A percentile compares a stretch with the other conserved stretches of the same genome.
Conservation (phyloP, 2,797 vertebrate genomes). For the Lepilemur ruficaudatus region DNA sequence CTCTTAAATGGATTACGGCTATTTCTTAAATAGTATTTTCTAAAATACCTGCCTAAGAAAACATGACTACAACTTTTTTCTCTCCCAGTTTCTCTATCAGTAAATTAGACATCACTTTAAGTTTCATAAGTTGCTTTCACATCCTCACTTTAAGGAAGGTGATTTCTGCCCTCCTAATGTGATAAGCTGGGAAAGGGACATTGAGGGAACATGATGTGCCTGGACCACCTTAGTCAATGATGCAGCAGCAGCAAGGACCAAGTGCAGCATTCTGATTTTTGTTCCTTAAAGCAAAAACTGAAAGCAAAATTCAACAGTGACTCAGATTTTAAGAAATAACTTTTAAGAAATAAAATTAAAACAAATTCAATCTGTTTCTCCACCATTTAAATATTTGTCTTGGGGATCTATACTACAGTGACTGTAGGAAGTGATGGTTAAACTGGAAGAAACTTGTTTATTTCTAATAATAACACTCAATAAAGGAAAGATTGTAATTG, state of each 20-base stretch:
- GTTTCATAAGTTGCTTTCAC: constrained; percentile 34
- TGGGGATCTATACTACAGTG: neutral
- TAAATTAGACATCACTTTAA: constrained; percentile 33
- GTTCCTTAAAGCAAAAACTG: neutral
- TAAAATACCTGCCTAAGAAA: constrained; percentile 28
- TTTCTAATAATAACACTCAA: neutral
- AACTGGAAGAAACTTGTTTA: neutral
- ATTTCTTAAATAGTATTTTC: constrained; percentile 48
- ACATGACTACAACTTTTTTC: constrained; percentile 17
- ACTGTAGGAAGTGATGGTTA: neutral
- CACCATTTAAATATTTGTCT: neutral
- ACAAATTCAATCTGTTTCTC: neutral
- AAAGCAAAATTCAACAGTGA: constrained; percentile 20
- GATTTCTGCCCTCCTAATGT: neutral
- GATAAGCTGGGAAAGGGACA: neutral
- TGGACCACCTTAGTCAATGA: neutral
- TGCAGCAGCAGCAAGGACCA: neutral
- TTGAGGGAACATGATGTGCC: fast-evolving
- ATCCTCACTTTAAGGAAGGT: neutral
- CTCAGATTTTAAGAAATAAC: neutral
- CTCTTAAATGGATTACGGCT: constrained; percentile 40
- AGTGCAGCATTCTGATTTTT: neutral
- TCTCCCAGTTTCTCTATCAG: constrained; percentile 18
- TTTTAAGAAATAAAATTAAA: constrained; percentile 30
- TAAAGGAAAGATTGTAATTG: neutral